Evolutionary conservation across 2,797 vertebrate genomes (phyloP).

Genomic region (Coracias cyanogaster): DNA sequence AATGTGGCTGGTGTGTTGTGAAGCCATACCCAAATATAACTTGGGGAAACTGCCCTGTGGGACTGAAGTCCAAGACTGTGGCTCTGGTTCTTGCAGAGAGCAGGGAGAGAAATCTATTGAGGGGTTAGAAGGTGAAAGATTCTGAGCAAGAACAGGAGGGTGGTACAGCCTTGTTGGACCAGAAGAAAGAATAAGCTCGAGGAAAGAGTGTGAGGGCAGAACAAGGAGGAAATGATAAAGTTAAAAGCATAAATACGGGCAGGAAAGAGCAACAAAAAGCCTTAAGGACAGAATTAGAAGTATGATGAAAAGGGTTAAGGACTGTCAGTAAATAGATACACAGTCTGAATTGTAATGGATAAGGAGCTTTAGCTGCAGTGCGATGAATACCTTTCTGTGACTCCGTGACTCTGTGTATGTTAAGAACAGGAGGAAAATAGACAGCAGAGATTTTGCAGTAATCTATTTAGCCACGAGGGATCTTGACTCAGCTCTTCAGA

Average conservation of each 20-base stretch:
- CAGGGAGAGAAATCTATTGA: not conserved
- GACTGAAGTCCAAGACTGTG: not conserved
- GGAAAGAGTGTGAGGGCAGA: not conserved
- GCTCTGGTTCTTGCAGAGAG: not conserved
- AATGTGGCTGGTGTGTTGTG: not conserved
- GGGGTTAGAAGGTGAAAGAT: not conserved
- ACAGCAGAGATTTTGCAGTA: not conserved
- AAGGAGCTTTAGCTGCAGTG: not conserved
- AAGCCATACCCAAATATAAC: not conserved
- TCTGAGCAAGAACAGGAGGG: fast-evolving
- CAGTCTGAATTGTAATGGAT: not conserved
- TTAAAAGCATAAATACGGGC: not conserved
- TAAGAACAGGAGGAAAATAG: not conserved
- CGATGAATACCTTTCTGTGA: not conserved
- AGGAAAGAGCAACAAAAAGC: not conserved
- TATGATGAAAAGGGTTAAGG: not conserved
- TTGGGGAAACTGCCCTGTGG: not conserved
- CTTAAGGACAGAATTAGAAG: not conserved
- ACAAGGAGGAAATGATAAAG: not conserved
- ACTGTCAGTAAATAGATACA: not conserved
- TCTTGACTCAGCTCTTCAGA: not conserved
- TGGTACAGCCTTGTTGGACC: not conserved
- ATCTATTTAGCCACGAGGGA: not conserved
- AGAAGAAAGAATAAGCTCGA: not conserved
- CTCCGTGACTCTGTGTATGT: not conserved